Base-by-base conservation (phyloP, 2,113 vertebrate species). In the Dipodomys ordii region DNA sequence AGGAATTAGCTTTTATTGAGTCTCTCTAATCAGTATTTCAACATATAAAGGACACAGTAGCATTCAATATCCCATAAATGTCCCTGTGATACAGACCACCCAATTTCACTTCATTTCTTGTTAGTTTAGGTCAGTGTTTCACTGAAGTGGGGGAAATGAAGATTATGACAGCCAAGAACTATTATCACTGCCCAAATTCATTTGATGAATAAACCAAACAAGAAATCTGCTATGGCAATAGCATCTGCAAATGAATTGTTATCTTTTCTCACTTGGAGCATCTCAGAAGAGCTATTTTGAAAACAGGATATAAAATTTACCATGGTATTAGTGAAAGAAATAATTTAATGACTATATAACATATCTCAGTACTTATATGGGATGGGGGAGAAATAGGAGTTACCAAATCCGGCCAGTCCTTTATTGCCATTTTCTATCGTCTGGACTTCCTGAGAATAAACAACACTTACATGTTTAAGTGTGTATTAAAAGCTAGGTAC, bases 261-360 rank as follows among this genome's bases (percentile, higher is more conserved):
- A 23, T 30, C 18, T 19, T 22, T 57, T 32, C 76, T 81, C 32
- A 35, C 20, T 12, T 65, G 76, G 71, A 46, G 20, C 86, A 9
- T 89, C 20, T 93, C 15, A 60, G 2, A 78, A 46, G 35, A 79
- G 8, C 28, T 69, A 60, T 91, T 95, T 78, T 83, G 76, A 90
- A 87, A 86, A 74, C 2, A 22, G 28, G 7, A 60, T 2, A 60
- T 7, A 49, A 13, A 90, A 35, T 83, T 83, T 69, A 79, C 15
- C 22, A 49, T 1, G 1, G 30, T 57, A 82, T 39, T 93, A 79
- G 27, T 86, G 25, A 84, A 76, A 87, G 25, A 89, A 89, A 30
- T 68, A 78, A 73, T 5, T n/a, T 95, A 83, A 25, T 2, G 12
- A n/a, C 25, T 91, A 7, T 91, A 79, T 32, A 57, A 89, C 13